Percentiles rank a stretch among this genome's conserved stretches.
These are phyloP conservation scores for Oligia latruncula DNA, from an alignment of 2,888 invertebrate species.

Conservation along the genomic window DNA sequence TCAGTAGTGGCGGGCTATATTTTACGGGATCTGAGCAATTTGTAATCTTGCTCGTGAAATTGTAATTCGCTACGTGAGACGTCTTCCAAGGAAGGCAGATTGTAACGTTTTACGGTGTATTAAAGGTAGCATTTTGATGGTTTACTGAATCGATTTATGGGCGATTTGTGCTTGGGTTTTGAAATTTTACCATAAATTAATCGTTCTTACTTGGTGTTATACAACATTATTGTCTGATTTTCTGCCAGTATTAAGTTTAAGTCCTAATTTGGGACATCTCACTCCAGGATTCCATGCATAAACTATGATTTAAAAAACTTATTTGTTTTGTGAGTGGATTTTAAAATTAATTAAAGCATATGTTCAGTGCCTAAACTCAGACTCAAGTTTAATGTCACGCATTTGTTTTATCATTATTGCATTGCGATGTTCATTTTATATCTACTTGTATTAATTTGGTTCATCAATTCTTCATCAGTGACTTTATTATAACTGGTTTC, in stretches of 20 bases:
- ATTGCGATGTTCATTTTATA: conserved; percentile 20
- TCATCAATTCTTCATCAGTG: neutral
- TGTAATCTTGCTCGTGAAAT: conserved; percentile 49
- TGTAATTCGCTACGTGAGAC: conserved; percentile 56
- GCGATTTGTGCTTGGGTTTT: conserved; percentile 10
- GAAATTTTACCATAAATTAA: conserved; percentile 19
- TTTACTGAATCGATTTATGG: conserved; percentile 24
- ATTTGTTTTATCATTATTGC: conserved; percentile 23
- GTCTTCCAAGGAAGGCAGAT: conserved; percentile 8
- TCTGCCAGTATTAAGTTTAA: neutral
- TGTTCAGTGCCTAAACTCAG: neutral
- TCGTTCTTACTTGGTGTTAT: neutral
- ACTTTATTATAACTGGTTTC: neutral
- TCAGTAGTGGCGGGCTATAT: conserved; percentile 6
- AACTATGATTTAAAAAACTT: neutral
- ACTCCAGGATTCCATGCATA: neutral
- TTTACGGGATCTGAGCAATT: conserved; percentile 47
- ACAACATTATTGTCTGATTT: neutral
- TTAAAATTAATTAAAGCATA: neutral
- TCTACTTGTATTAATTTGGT: neutral
- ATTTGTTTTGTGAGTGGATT: neutral
- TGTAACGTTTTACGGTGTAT: conserved; percentile 28
- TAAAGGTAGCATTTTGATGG: conserved; percentile 18
- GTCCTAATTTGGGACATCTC: neutral
- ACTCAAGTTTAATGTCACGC: conserved; percentile 17